A percentile compares a stretch with the other conserved stretches of the same genome.
Conservation (phyloP, 2,797 vertebrate species). For the Peromyscus attwateri region DNA sequence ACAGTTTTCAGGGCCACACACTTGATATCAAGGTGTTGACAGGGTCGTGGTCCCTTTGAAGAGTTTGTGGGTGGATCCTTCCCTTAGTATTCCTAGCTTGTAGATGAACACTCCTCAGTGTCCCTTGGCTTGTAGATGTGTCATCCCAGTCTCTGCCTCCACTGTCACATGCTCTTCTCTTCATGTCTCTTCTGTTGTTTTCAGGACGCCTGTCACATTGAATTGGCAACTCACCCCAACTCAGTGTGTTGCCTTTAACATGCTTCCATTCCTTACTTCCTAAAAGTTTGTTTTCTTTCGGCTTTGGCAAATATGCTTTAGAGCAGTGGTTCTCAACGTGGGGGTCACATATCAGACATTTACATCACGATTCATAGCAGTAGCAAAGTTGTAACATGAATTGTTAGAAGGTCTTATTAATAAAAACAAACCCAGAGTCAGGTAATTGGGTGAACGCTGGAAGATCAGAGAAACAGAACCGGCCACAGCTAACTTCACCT, state of each 20-base stretch:
- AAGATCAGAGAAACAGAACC: no score
- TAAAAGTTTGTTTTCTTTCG: constrained; percentile 10
- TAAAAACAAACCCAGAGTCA: no score
- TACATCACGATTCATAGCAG: not conserved
- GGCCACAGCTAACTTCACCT: no score
- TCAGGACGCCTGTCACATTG: not conserved
- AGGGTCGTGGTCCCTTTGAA: not conserved
- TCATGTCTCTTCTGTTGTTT: not conserved
- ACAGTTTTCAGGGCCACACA: not conserved
- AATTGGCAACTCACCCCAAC: not conserved
- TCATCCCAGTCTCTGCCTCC: not conserved
- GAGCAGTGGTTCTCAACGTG: not conserved
- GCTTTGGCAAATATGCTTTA: not conserved
- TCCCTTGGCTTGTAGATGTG: not conserved
- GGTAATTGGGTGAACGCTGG: no score
- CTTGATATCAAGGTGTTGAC: not conserved
- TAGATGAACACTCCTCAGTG: not conserved
- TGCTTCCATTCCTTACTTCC: not conserved
- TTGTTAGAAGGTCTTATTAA: no score
- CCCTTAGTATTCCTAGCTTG: not conserved
- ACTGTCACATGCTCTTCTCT: not conserved
- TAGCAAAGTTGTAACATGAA: no score
- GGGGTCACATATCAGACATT: not conserved
- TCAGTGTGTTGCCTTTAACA: not conserved
- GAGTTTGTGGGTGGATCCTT: not conserved